Evolutionary conservation across 2,888 invertebrate species (phyloP).

Genomic region (Agrochola lota): DNA sequence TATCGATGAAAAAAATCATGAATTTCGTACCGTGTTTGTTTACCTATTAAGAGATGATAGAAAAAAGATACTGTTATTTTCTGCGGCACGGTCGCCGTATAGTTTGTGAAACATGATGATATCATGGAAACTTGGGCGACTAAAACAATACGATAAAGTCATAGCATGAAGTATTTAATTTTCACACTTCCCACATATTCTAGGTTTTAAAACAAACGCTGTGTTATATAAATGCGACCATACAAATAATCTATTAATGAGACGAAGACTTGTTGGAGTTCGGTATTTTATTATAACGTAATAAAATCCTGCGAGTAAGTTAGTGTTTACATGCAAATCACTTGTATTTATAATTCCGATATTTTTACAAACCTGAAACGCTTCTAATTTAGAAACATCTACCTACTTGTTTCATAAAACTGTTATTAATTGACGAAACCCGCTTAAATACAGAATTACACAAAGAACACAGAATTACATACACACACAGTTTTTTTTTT

Average conservation of each 20-base stretch:
- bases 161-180: slow-evolving; percentile 55
- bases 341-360: background rate
- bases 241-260: slow-evolving; percentile 4
- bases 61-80: slow-evolving; percentile 17
- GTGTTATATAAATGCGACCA: slow-evolving; percentile 17
- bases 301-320: background rate
- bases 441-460: background rate
- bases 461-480: no score
- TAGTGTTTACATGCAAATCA: background rate
- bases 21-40: background rate
- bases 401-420: background rate
- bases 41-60: slow-evolving; percentile 1
- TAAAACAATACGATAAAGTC: slow-evolving; percentile 43
- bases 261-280: background rate
- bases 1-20: background rate
- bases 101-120: slow-evolving; percentile 38
- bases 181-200: slow-evolving; percentile 54
- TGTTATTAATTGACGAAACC: background rate
- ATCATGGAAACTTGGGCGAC: slow-evolving; percentile 37
- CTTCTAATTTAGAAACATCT: background rate
- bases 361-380: background rate
- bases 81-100: slow-evolving; percentile 15
- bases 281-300: background rate
- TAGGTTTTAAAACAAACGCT: slow-evolving; percentile 39
- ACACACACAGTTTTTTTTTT: no score